Evolutionary conservation across 35 echinoderm and acorn worm genomes (phyloP).

Genomic region (Apostichopus californicus): DNA sequence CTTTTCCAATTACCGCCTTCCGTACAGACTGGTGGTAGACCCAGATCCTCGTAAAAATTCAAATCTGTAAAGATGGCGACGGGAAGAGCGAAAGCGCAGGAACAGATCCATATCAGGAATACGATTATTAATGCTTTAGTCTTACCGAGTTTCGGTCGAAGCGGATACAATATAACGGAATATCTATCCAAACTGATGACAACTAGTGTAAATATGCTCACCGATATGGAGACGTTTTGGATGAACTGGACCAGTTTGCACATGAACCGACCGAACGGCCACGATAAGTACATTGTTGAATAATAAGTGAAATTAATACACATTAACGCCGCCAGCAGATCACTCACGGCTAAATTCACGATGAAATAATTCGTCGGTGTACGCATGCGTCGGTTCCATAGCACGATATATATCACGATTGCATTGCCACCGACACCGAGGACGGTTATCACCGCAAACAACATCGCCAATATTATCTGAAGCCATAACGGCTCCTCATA

Average conservation of each 20-base stretch:
- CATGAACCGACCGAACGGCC: constrained; percentile 80
- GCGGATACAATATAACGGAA: constrained; percentile 92
- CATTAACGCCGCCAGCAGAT: constrained; percentile 82
- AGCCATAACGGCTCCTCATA: constrained; percentile 84
- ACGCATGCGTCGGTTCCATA: constrained; percentile 89
- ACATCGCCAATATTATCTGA: constrained; percentile 68
- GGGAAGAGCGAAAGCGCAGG: constrained; percentile 74
- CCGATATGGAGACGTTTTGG: constrained; percentile 89
- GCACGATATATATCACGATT: constrained; percentile 91
- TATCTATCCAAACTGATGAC: constrained; percentile 96
- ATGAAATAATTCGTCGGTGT: constrained; percentile 98
- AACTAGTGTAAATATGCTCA: constrained; percentile 98
- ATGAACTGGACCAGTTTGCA: constrained; percentile 89
- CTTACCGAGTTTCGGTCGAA: constrained; percentile 73
- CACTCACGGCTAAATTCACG: constrained; percentile 89
- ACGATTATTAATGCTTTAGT: constrained; percentile 71
- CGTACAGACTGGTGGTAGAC: constrained; percentile 48
- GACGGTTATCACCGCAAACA: constrained; percentile 77
- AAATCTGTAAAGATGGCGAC: constrained; percentile 65
- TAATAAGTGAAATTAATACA: constrained; percentile 98
- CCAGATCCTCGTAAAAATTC: background rate
- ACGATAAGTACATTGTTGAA: constrained; percentile 72
- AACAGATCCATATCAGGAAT: constrained; percentile 72
- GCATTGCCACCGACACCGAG: constrained; percentile 94
- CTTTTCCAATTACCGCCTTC: constrained; percentile 58